Base-by-base conservation (phyloP, 2,797 vertebrate species). In the Acipenser oxyrinchus region DNA sequence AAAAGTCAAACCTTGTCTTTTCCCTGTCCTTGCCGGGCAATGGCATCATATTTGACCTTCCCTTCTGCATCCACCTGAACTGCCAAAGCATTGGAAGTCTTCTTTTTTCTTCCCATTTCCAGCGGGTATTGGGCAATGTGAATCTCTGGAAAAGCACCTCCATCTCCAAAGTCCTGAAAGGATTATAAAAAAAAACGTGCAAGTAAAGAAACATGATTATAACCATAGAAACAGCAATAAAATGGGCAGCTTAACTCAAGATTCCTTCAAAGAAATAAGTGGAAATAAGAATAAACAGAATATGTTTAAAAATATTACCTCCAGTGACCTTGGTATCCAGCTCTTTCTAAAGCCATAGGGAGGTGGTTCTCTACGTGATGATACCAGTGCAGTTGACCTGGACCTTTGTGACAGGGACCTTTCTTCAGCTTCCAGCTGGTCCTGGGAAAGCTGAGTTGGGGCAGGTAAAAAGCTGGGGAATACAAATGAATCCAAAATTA, bases 71-170 rank as follows among this genome's bases (percentile, higher is more conserved):
- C 96, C 76, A 98, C 96, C 72, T 99, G 96, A 71, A 99, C 90
- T 1, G 97, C 95, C 78, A 99, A 79, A 13, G 97, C 93, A 71
- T 99, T 99, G 57, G 93, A 96, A 48, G 92, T 93, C 78, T 93
- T 96, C 82, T 96, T 98, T 87, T 95, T 97, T 62, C 93, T 85
- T 4, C 95, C 96, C 95, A 99, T 98, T 75, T 99, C 97, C 88
- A 94, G 74, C 6, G 97, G 97, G 83, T 94, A 99, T 69, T 99
- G 96, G 73, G 95, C 96, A 85, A 98, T 91, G 0, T 95, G 95
- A 73, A 97, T 93, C 83, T 99, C 97, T 61, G 97, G 97, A 68
- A 99, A 99, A 74, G 97, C 96, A 48, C 96, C 96, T 48, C 96
- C 96, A 95, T 99, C 97, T 80, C 93, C 93, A 82, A 98, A 98